Percentiles rank a stretch among this genome's conserved stretches.
Conservation (phyloP, 2,113 vertebrate species). For the Desmodus rotundus region DNA sequence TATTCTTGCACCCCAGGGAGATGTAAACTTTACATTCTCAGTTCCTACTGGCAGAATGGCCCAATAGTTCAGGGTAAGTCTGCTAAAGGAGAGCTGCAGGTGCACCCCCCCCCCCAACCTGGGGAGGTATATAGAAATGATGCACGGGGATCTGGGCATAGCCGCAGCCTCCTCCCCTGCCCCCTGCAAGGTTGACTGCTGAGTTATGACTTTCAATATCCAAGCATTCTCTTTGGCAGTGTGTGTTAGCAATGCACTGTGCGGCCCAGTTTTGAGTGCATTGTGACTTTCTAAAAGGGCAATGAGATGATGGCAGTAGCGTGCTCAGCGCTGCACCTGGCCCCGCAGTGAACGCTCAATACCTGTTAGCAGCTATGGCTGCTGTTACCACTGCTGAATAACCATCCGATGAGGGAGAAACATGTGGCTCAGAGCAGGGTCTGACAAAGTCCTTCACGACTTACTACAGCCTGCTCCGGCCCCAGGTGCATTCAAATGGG, state of each 20-base stretch:
- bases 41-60: neutral
- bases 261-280: neutral
- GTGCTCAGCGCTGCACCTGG: neutral
- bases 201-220: accelerated
- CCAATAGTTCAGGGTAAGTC: neutral
- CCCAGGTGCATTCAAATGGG: neutral
- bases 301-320: neutral
- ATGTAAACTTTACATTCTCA: neutral
- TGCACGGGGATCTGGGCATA: neutral
- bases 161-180: accelerated
- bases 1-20: neutral
- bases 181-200: neutral
- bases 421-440: neutral
- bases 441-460: neutral
- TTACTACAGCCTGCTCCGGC: neutral
- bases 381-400: neutral
- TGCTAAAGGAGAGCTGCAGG: neutral
- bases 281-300: neutral
- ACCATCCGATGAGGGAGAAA: neutral
- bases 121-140: neutral
- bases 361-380: neutral
- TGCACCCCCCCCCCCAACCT: neutral
- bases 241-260: neutral
- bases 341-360: neutral
- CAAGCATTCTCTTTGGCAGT: neutral